Evolutionary conservation across 1,140 invertebrate species (phyloP).

Genomic region (Mactra quadrangularis): DNA sequence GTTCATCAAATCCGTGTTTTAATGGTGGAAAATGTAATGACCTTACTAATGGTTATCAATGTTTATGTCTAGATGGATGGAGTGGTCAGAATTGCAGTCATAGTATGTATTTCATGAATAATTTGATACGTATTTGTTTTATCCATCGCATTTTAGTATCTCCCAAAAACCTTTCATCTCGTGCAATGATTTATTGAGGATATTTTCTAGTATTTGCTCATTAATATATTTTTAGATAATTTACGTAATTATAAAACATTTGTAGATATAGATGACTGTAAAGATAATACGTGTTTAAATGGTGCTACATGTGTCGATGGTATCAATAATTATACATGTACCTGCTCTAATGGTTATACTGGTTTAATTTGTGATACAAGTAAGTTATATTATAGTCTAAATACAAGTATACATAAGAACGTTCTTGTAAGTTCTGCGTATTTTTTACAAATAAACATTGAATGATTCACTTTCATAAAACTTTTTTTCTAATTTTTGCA

Average conservation of each 20-base stretch:
- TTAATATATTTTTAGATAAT: too few relatives aligned
- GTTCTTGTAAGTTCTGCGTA: too few relatives aligned
- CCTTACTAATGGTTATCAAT: not conserved
- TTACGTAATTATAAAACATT: too few relatives aligned
- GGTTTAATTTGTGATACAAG: not conserved
- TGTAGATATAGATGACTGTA: slow-evolving; percentile 19
- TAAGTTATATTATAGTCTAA: not conserved
- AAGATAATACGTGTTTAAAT: not conserved
- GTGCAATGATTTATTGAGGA: too few relatives aligned
- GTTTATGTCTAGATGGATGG: not conserved
- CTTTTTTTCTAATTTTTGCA: not conserved
- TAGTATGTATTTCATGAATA: too few relatives aligned
- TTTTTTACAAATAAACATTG: not conserved
- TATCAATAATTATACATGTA: not conserved
- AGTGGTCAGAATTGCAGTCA: not conserved
- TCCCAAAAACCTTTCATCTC: too few relatives aligned
- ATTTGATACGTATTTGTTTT: too few relatives aligned
- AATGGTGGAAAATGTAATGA: not conserved
- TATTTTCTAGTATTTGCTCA: too few relatives aligned
- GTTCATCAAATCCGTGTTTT: not conserved
- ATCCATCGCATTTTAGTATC: too few relatives aligned
- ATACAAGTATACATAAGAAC: too few relatives aligned
- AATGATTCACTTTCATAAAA: not conserved
- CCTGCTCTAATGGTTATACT: not conserved
- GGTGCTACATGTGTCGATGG: not conserved